These are phyloP conservation scores for Lingula anatina DNA, from an alignment of 2,888 invertebrate species.

Conservation along the genomic window DNA sequence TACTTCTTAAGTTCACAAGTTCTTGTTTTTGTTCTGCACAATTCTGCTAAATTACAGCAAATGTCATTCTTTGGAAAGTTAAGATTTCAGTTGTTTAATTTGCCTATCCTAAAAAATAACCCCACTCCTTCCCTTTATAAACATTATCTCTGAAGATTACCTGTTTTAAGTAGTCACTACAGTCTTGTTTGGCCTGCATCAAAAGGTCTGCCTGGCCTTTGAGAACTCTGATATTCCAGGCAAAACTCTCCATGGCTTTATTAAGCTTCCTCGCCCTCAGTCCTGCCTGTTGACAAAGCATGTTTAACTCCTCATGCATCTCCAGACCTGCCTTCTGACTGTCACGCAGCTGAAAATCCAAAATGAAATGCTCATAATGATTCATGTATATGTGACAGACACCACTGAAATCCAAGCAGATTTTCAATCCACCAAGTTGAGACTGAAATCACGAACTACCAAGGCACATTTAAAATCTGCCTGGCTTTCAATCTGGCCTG, in stretches of 20 bases:
- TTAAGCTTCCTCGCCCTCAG: conserved; percentile 55
- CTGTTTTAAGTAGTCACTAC: conserved; percentile 56
- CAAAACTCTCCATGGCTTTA: conserved; percentile 55
- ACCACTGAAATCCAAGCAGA: background rate
- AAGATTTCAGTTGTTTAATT: no score
- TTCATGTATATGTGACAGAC: background rate
- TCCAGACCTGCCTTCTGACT: conserved; percentile 46
- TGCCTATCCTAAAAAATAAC: no score
- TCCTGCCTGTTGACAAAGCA: conserved; percentile 52
- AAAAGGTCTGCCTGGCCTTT: conserved; percentile 58
- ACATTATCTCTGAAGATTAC: no score
- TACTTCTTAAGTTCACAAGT: no score
- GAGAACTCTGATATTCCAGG: conserved; percentile 58
- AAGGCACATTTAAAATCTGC: no score
- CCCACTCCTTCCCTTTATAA: no score
- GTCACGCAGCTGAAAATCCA: conserved; percentile 28
- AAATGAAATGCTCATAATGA: background rate
- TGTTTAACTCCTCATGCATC: conserved; percentile 53
- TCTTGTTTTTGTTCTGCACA: no score
- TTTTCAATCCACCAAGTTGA: no score
- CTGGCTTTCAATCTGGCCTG: no score
- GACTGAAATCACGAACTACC: no score
- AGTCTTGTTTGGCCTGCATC: conserved; percentile 55
- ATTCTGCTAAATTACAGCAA: no score
- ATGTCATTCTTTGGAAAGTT: no score